phyloP scores from a whole-genome alignment of 2,888 invertebrate species.

The Pemphredon lugubris region DNA sequence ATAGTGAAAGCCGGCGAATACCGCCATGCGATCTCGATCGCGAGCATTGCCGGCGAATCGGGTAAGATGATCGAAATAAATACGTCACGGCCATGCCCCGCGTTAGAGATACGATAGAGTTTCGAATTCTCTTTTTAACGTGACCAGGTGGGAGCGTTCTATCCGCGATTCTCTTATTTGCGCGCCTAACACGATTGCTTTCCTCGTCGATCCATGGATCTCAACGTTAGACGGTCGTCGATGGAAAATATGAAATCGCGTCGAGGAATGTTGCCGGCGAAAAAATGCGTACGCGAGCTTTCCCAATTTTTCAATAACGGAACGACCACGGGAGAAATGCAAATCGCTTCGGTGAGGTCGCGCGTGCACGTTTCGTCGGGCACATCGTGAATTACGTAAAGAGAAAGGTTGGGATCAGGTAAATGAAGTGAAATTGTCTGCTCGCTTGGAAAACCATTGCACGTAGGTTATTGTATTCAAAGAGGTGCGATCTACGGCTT shows the following conservation, averaged over 20 bases:
- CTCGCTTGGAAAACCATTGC: slow-evolving; percentile 44
- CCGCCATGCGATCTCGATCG: slow-evolving; percentile 41
- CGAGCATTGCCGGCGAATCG: slow-evolving; percentile 42
- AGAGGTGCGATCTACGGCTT: slow-evolving; percentile 16
- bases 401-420: slow-evolving; percentile 72
- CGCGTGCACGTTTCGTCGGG: slow-evolving; percentile 46
- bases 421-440: slow-evolving; percentile 67
- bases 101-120: slow-evolving; percentile 10
- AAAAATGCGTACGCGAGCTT: neutral
- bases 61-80: slow-evolving; percentile 42
- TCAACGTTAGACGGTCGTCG: too few relatives aligned
- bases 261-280: too few relatives aligned
- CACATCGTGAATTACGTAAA: slow-evolving; percentile 67
- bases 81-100: slow-evolving; percentile 48
- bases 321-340: slow-evolving; percentile 8
- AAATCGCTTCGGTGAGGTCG: slow-evolving; percentile 29
- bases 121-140: neutral
- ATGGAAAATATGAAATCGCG: too few relatives aligned
- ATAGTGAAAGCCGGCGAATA: slow-evolving; percentile 76
- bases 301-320: slow-evolving; percentile 1
- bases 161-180: too few relatives aligned
- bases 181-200: too few relatives aligned
- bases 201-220: too few relatives aligned
- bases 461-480: slow-evolving; percentile 42
- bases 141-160: neutral